Evolutionary conservation across 2,797 vertebrate species (phyloP).

Genomic region (Mastacembelus armatus): DNA sequence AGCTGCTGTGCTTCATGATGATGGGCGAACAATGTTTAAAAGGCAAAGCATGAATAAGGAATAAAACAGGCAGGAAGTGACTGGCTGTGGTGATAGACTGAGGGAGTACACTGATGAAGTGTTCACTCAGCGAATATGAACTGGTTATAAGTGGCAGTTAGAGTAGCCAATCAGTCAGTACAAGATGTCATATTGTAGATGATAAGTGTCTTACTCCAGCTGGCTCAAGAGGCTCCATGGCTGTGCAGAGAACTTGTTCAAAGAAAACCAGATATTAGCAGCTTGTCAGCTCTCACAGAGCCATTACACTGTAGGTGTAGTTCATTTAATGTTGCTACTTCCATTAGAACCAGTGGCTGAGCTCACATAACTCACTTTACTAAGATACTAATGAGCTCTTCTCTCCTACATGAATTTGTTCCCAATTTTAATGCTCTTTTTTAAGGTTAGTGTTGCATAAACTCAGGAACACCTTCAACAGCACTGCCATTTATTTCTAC

Average conservation of each 20-base stretch:
- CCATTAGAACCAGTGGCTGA: not conserved
- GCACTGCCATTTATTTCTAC: too few relatives aligned
- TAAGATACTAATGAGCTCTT: not conserved
- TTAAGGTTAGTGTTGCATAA: too few relatives aligned
- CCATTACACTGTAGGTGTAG: not conserved
- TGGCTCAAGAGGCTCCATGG: slow-evolving; percentile 7
- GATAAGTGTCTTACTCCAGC: slow-evolving; percentile 10
- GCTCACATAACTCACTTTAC: not conserved
- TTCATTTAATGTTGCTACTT: not conserved
- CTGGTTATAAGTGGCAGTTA: slow-evolving; percentile 7
- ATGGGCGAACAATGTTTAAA: not conserved
- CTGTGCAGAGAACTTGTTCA: slow-evolving; percentile 8
- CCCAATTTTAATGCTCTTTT: not conserved
- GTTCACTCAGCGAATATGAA: slow-evolving; percentile 25
- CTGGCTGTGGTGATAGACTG: not conserved
- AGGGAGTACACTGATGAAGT: not conserved
- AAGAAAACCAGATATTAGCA: not conserved
- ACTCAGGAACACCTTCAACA: too few relatives aligned
- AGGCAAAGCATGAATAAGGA: not conserved
- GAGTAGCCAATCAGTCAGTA: slow-evolving; percentile 40
- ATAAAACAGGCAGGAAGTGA: not conserved
- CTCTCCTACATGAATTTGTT: not conserved
- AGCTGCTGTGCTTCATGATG: not conserved
- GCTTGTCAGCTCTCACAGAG: slow-evolving; percentile 2
- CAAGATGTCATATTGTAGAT: slow-evolving; percentile 43